Base-by-base conservation (phyloP, 2,113 vertebrate species). In the Ptychochromis oligacanthus region DNA sequence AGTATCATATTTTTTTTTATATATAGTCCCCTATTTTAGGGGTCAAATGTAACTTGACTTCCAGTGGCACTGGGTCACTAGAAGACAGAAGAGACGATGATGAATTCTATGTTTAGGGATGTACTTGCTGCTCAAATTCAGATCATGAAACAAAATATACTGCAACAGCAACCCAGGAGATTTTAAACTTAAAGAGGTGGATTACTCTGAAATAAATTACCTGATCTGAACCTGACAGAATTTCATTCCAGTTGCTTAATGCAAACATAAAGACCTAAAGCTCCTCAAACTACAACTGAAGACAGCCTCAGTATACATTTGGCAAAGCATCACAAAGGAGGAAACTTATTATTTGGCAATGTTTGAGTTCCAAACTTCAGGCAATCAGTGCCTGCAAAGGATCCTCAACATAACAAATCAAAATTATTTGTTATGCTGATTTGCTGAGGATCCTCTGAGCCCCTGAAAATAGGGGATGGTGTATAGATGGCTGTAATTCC, bases 181-280 rank as follows among this genome's bases (percentile, higher is more conserved):
- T 72, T n/a, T 72, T 52, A 31, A 31, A 72, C 7, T 72, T 54
- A 10, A 52, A 4, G 46, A 72, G 54, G 43, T 52, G 24, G 17
- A 70, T 52, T 70, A 28, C 52, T 70, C 65, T 31, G 65, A 15
- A 70, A 28, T 7, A 10, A 72, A 72, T 72, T 18, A 72, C 43
- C 2, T 52, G 17, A 72, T 31, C 24, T 72, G 4, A 20, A 52
- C 10, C 24, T 72, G 43, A 20, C 65, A 72, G 2, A 52, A 52
- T 28, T 43, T 12, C 40, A 43, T 43, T 43, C 40, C 40, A 11
- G 12, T 43, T 2, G 24, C 24, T 72, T 72, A 49, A 70, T 49
- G 64, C 15, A 70, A 72, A 72, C 43, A 52, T 31, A 72, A 72
- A 72, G 65, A 22, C 65, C 65, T 72, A 72, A 72, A 72, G 46